Conservation (phyloP, 2,113 vertebrate genomes). For the Tauraco erythrolophus region DNA sequence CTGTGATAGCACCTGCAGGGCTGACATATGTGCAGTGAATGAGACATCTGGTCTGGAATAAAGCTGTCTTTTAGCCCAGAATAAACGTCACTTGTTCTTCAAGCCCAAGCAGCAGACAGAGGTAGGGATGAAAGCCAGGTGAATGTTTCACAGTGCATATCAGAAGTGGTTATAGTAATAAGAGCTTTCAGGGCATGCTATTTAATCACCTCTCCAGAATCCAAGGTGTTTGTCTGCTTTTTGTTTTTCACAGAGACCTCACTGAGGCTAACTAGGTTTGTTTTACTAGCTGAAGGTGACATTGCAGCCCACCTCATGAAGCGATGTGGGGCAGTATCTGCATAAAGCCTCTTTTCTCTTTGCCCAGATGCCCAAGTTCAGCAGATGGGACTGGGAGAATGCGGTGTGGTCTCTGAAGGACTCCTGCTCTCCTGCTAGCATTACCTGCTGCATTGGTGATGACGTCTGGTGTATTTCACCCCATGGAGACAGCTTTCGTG, state of each 20-base stretch:
- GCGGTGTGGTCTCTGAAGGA: neutral
- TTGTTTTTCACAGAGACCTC: neutral
- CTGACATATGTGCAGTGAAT: conserved; percentile 22
- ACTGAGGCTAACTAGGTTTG: neutral
- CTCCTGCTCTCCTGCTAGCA: neutral
- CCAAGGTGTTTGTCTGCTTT: neutral
- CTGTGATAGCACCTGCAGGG: conserved; percentile 21
- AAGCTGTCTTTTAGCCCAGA: conserved; percentile 46
- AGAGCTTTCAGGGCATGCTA: neutral
- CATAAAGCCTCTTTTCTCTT: rapidly evolving
- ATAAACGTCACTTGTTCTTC: conserved; percentile 5
- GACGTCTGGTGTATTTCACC: neutral
- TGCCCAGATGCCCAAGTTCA: rapidly evolving
- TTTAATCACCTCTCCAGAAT: neutral
- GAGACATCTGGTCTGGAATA: conserved; percentile 49
- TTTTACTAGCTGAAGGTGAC: neutral
- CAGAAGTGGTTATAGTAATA: neutral
- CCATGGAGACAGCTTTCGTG: neutral
- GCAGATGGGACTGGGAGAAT: neutral
- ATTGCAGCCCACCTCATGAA: neutral
- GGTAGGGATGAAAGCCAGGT: conserved; percentile 26
- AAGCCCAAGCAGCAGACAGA: conserved; percentile 1
- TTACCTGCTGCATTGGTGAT: neutral
- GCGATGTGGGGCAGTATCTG: neutral
- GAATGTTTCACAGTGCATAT: neutral